These are phyloP conservation scores for Microvelia longipes DNA, from an alignment of 1,140 invertebrate species.

Conservation along the genomic window DNA sequence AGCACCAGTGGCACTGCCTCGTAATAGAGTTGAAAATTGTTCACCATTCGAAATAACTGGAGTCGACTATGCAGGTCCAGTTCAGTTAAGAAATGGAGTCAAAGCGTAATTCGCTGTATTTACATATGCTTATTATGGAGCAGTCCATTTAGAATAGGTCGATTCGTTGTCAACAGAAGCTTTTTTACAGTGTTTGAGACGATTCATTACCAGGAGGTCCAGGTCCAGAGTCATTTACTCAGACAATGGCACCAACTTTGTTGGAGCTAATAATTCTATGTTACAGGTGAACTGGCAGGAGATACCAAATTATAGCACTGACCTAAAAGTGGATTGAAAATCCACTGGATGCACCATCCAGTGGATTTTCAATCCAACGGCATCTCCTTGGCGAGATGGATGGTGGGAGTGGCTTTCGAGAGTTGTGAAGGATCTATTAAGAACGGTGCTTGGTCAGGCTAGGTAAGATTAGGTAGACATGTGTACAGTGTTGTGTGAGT, in stretches of 20 bases:
- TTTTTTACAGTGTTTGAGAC: conserved; percentile 23
- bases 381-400: conserved; percentile 25
- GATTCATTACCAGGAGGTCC: conserved; percentile 26
- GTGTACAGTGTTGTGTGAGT: conserved; percentile 25
- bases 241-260: conserved; percentile 31
- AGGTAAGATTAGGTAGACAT: conserved; percentile 24
- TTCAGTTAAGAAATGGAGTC: neutral
- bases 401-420: conserved; percentile 20
- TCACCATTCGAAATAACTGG: neutral
- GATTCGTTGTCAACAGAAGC: conserved; percentile 20
- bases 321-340: conserved; percentile 24
- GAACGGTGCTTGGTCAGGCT: conserved; percentile 13
- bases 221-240: conserved; percentile 26
- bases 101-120: neutral
- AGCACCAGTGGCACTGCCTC: conserved; percentile 3
- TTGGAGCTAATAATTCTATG: conserved; percentile 13
- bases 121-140: conserved; percentile 23
- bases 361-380: conserved; percentile 25
- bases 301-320: conserved; percentile 4
- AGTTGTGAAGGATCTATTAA: conserved; percentile 13
- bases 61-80: neutral
- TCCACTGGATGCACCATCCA: conserved; percentile 19
- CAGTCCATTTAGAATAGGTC: conserved; percentile 28
- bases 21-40: conserved; percentile 17
- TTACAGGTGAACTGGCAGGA: conserved; percentile 17